Conservation (phyloP, 2,113 vertebrate genomes). For the Muntiacus muntjak region DNA sequence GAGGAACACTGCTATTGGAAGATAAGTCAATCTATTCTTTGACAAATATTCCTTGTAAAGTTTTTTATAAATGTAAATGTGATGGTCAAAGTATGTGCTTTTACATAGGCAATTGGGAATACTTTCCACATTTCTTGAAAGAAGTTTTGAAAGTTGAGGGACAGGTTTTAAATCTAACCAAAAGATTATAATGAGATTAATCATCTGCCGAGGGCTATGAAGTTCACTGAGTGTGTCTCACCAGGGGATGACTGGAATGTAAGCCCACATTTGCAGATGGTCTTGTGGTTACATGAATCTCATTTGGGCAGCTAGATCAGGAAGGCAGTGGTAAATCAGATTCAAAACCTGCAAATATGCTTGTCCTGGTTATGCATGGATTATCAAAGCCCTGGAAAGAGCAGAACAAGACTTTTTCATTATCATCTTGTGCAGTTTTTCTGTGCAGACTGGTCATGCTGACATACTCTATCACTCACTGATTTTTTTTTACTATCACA, state of each 20-base stretch:
- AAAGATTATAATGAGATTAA: conserved; percentile 18
- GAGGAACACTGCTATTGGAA: not conserved
- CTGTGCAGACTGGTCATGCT: not conserved
- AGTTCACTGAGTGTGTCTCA: not conserved
- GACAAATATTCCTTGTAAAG: not conserved
- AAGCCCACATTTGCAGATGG: not conserved
- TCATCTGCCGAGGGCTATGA: not conserved
- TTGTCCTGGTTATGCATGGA: not conserved
- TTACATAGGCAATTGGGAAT: not conserved
- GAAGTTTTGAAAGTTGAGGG: not conserved
- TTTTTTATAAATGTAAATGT: not conserved
- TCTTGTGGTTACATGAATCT: conserved; percentile 1
- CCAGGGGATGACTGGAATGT: not conserved
- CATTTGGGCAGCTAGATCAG: not conserved
- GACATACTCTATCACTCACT: not conserved
- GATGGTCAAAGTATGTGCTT: conserved; percentile 24
- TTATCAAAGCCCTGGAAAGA: conserved; percentile 35
- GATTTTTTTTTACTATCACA: not conserved
- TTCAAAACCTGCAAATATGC: conserved; percentile 31
- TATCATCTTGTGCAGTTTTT: conserved; percentile 1
- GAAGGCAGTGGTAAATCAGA: conserved; percentile 40
- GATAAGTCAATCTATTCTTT: not conserved
- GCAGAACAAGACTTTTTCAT: not conserved
- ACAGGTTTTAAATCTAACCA: not conserved
- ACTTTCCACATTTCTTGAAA: conserved; percentile 18